These are phyloP conservation scores for Drosophila lowei DNA, from an alignment of 1,140 invertebrate species.

Conservation along the genomic window DNA sequence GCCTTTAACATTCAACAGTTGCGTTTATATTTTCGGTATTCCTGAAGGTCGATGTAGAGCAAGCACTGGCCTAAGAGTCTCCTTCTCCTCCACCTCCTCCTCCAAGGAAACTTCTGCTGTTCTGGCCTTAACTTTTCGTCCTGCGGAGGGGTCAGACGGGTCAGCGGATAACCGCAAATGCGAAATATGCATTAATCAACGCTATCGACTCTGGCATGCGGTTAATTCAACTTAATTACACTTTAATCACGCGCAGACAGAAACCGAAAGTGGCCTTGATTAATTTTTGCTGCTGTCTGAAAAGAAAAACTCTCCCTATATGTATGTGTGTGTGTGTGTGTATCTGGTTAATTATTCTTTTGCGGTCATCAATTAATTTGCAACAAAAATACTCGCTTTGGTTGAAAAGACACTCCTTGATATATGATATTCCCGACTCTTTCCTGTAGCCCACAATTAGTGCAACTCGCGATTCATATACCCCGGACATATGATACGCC, in stretches of 20 bases:
- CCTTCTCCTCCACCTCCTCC: background rate
- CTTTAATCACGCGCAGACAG: conserved; percentile 44
- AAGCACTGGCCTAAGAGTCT: conserved; percentile 40
- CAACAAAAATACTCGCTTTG: conserved; percentile 34
- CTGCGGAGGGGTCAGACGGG: background rate
- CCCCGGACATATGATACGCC: too few species aligned
- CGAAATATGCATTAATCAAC: conserved; percentile 42
- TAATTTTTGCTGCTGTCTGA: conserved; percentile 55
- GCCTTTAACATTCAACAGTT: conserved; percentile 18
- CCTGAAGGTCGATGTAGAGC: conserved; percentile 51
- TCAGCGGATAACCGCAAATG: background rate
- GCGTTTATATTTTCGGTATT: conserved; percentile 63
- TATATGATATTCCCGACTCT: too few species aligned
- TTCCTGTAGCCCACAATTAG: too few species aligned
- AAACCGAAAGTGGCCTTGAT: conserved; percentile 35
- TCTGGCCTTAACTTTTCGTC: too few species aligned
- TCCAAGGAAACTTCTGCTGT: too few species aligned
- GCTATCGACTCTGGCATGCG: conserved; percentile 28
- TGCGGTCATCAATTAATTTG: conserved; percentile 67
- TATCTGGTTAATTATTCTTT: conserved; percentile 37
- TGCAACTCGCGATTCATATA: too few species aligned
- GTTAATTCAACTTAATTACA: conserved; percentile 62
- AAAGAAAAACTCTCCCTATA: background rate
- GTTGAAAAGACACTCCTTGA: too few species aligned
- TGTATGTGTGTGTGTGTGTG: background rate